Percentiles rank a stretch among this genome's conserved stretches.
Evolutionary conservation across 2,797 vertebrate genomes (phyloP).

Genomic region (Channallabes apus): DNA sequence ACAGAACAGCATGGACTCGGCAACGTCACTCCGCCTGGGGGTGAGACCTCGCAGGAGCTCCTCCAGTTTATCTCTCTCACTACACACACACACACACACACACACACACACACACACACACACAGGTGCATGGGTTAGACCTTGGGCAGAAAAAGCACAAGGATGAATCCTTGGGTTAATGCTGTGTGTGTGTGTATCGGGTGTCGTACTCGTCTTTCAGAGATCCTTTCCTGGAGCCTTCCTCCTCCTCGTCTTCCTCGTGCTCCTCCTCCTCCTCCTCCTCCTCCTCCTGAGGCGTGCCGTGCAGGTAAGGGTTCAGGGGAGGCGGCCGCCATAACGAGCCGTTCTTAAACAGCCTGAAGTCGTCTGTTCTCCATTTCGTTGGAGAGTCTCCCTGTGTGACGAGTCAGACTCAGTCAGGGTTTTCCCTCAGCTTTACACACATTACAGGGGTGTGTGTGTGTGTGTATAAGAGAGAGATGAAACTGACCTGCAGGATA

Average conservation of each 20-base stretch:
- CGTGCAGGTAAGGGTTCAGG: slow-evolving; percentile 93
- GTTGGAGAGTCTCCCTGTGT: slow-evolving; percentile 91
- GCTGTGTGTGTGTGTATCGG: background rate
- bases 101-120: slow-evolving; percentile 14
- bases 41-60: slow-evolving; percentile 91
- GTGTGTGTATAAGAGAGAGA: no score
- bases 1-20: slow-evolving; percentile 97
- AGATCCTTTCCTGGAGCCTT: slow-evolving; percentile 88
- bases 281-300: slow-evolving; percentile 92
- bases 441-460: background rate
- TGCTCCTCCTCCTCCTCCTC: slow-evolving; percentile 86
- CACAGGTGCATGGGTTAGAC: background rate
- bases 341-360: slow-evolving; percentile 98
- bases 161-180: no score
- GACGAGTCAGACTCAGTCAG: background rate
- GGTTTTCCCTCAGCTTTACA: background rate
- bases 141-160: no score
- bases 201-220: slow-evolving; percentile 93
- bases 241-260: slow-evolving; percentile 86
- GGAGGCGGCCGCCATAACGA: slow-evolving; percentile 96
- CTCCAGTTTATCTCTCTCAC: no score
- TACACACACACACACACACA: slow-evolving; percentile 1
- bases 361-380: slow-evolving; percentile 96
- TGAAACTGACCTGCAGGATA: slow-evolving; percentile 86
- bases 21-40: slow-evolving; percentile 91